Conservation (phyloP, 2,113 vertebrate genomes). For the human region GRCh38 chr11:3021001-3021500, state of each 20-base stretch:
- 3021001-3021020: rapidly evolving
- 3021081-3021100: background rate
- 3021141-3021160: rapidly evolving
- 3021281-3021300: too few species aligned
- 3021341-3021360: background rate
- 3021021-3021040: rapidly evolving
- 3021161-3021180: rapidly evolving
- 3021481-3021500: rapidly evolving
- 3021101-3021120: background rate
- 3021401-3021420: rapidly evolving
- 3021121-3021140: too few species aligned
- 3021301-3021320: background rate
- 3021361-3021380: background rate
- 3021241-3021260: too few species aligned
- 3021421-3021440: background rate
- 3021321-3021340: background rate
- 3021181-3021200: rapidly evolving
- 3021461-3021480: background rate
- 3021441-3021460: rapidly evolving
- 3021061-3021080: background rate
- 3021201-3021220: rapidly evolving
- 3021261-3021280: too few species aligned
- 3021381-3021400: background rate
- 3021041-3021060: background rate
- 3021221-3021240: background rate